Conservation (phyloP, 2,888 invertebrate genomes). For the Stratiomys singularior region DNA sequence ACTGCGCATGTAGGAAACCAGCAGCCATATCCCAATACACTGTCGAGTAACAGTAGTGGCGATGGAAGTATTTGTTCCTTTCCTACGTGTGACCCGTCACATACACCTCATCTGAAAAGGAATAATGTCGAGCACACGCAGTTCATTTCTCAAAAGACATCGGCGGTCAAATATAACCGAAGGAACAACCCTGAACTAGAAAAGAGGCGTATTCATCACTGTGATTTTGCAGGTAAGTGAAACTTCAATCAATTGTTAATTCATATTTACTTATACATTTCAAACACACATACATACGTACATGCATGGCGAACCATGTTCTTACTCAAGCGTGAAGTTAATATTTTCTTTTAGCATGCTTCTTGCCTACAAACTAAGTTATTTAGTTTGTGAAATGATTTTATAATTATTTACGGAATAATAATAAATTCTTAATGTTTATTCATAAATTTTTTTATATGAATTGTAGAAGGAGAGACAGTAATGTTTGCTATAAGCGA, state of each 20-base stretch:
- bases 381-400: too few relatives aligned
- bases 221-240: slow-evolving; percentile 88
- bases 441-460: too few relatives aligned
- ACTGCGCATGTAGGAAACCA: slow-evolving; percentile 45
- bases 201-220: slow-evolving; percentile 94
- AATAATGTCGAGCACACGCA: slow-evolving; percentile 56
- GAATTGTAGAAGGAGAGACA: too few relatives aligned
- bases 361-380: too few relatives aligned
- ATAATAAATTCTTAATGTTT: too few relatives aligned
- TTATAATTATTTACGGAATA: too few relatives aligned
- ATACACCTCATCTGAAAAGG: slow-evolving; percentile 46
- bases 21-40: slow-evolving; percentile 53
- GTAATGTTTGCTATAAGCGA: too few relatives aligned
- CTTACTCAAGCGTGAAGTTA: too few relatives aligned
- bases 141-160: slow-evolving; percentile 58
- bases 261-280: too few relatives aligned
- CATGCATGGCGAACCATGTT: too few relatives aligned
- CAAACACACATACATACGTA: too few relatives aligned
- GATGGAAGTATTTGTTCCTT: slow-evolving; percentile 46
- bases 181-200: slow-evolving; percentile 97
- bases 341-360: too few relatives aligned
- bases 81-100: slow-evolving; percentile 52
- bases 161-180: slow-evolving; percentile 82
- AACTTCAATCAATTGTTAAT: background rate
- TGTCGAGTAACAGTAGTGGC: background rate